phyloP scores from a whole-genome alignment of 1,140 invertebrate genomes.

The Melitaea cinxia region DNA sequence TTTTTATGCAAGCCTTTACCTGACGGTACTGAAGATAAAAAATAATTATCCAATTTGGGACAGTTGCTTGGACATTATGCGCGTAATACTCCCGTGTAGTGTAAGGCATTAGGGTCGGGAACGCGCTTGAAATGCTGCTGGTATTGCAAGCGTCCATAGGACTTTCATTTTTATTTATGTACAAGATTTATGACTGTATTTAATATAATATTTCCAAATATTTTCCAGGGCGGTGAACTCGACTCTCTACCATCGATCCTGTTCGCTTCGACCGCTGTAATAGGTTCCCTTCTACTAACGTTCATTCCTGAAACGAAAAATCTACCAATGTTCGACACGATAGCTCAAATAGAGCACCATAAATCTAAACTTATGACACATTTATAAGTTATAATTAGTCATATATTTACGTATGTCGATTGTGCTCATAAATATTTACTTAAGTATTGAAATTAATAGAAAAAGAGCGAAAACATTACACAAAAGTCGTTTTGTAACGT shows the following conservation, averaged over 20 bases:
- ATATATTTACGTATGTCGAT: not conserved
- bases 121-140: no score
- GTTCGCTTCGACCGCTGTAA: constrained; percentile 52
- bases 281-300: constrained; percentile 47
- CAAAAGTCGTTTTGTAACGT: not conserved
- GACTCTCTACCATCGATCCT: constrained; percentile 53
- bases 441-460: no score
- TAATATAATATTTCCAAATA: not conserved
- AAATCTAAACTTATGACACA: constrained; percentile 43
- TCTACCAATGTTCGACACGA: constrained; percentile 62
- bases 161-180: no score
- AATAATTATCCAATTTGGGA: no score
- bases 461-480: not conserved
- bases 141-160: no score
- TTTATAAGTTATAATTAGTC: constrained; percentile 30
- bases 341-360: constrained; percentile 55
- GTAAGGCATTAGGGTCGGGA: no score
- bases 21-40: no score
- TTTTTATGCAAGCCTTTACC: no score
- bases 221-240: constrained; percentile 48
- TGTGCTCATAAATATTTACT: no score
- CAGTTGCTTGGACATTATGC: no score
- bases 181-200: no score
- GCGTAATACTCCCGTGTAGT: no score
- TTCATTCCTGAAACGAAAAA: constrained; percentile 65